Evolutionary conservation across 2,888 invertebrate species (phyloP).

Genomic region (Drosophila paranaensis): DNA sequence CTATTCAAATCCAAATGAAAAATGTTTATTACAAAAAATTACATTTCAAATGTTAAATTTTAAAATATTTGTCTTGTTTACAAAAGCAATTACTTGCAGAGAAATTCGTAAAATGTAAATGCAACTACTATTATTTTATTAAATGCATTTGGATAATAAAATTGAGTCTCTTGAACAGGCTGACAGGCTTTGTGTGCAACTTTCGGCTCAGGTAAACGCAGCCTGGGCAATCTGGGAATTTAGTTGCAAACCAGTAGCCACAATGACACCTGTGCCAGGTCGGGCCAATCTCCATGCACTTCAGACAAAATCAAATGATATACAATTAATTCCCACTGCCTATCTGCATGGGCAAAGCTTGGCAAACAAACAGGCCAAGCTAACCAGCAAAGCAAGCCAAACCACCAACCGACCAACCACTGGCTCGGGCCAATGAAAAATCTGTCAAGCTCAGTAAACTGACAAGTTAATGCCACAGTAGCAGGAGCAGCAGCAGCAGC

Average conservation of each 20-base stretch:
- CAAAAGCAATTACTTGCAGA: slow-evolving; percentile 7
- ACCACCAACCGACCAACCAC: slow-evolving; percentile 23
- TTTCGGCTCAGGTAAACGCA: background rate
- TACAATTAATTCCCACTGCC: slow-evolving; percentile 45
- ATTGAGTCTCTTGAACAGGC: background rate
- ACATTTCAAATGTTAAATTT: background rate
- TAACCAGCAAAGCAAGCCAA: slow-evolving; percentile 27
- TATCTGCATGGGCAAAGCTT: slow-evolving; percentile 14
- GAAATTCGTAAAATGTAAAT: background rate
- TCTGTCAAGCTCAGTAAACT: slow-evolving; percentile 76
- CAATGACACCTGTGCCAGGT: slow-evolving; percentile 35
- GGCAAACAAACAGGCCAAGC: slow-evolving; percentile 29
- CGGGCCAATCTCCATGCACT: slow-evolving; percentile 26
- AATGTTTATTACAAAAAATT: background rate
- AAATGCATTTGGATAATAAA: slow-evolving; percentile 10
- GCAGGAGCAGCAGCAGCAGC: slow-evolving; percentile 15
- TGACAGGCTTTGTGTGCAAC: background rate
- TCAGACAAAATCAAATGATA: slow-evolving; percentile 39
- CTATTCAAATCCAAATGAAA: no score
- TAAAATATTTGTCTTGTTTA: background rate
- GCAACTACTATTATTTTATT: background rate
- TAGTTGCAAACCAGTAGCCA: slow-evolving; percentile 36
- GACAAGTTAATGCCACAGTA: slow-evolving; percentile 70
- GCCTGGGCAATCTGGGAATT: slow-evolving; percentile 9
- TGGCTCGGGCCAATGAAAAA: slow-evolving; percentile 61